Percentiles rank a stretch among this genome's conserved stretches.
phyloP scores from a whole-genome alignment of 2,888 invertebrate genomes.

The Drosophila stalkeri region DNA sequence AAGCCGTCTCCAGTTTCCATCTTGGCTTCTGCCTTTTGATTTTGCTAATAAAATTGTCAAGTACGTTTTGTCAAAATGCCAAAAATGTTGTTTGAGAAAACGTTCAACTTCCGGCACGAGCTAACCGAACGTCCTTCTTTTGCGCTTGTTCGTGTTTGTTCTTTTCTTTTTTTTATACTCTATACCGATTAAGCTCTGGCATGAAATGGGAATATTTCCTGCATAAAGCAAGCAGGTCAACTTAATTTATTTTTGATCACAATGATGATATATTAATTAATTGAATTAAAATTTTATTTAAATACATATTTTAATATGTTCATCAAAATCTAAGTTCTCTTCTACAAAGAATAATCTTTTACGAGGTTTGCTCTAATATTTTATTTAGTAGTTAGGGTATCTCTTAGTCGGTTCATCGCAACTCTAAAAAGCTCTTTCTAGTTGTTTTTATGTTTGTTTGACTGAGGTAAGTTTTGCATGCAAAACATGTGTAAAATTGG shows the following conservation, averaged over 20 bases:
- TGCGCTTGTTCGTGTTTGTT: conserved; percentile 18
- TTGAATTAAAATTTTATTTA: no score
- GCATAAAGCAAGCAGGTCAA: not conserved
- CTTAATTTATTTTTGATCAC: no score
- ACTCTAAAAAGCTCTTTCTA: not conserved
- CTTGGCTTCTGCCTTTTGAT: conserved; percentile 27
- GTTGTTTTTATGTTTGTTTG: conserved; percentile 32
- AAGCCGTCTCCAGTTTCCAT: conserved; percentile 27
- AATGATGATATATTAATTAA: no score
- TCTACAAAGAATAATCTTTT: no score
- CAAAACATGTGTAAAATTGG: conserved; percentile 63
- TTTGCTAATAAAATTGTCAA: conserved; percentile 71
- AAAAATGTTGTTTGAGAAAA: conserved; percentile 73
- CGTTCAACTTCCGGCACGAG: conserved; percentile 68
- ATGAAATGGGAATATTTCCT: not conserved
- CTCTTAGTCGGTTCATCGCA: not conserved
- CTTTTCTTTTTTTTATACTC: not conserved
- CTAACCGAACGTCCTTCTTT: conserved; percentile 17
- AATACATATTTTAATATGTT: no score
- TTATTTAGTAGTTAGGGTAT: not conserved
- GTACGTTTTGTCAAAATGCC: conserved; percentile 75
- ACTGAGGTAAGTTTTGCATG: conserved; percentile 53
- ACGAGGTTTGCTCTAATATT: no score
- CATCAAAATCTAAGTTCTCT: not conserved
- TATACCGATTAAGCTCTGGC: not conserved